Percentiles rank a stretch among this genome's conserved stretches.
These are phyloP conservation scores for Bujurquina vittata DNA, from an alignment of 2,113 vertebrate genomes.

Conservation along the genomic window DNA sequence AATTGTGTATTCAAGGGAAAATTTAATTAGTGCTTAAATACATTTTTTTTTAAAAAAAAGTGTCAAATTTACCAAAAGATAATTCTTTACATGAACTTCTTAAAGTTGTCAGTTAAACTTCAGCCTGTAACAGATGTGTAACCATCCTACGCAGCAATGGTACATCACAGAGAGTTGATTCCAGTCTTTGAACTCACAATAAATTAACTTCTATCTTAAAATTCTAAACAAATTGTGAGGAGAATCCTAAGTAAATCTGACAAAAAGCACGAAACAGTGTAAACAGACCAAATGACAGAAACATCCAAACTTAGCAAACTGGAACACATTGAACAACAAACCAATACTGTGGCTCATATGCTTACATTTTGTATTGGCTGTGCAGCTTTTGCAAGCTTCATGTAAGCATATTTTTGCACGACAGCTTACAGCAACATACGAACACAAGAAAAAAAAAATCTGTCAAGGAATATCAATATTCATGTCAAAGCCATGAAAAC, in stretches of 20 bases:
- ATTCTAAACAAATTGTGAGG: constrained; percentile 3
- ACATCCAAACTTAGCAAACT: constrained; percentile 33
- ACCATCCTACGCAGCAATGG: neutral
- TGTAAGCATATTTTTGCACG: constrained; percentile 8
- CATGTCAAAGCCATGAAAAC: constrained; percentile 52
- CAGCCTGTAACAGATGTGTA: constrained; percentile 15
- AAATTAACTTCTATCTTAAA: constrained; percentile 10
- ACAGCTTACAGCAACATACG: constrained; percentile 26
- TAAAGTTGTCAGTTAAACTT: neutral
- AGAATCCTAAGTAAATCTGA: neutral
- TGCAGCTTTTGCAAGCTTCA: constrained; percentile 10
- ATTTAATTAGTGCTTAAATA: neutral
- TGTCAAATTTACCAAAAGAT: neutral
- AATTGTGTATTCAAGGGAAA: neutral
- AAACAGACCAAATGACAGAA: constrained; percentile 54
- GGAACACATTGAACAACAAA: constrained; percentile 26
- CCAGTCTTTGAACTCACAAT: constrained; percentile 34
- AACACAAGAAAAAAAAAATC: constrained; percentile 14
- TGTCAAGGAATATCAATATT: constrained; percentile 47
- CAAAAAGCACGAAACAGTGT: constrained; percentile 28
- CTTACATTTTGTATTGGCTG: constrained; percentile 15
- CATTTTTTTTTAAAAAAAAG: too few relatives aligned
- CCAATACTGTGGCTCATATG: constrained; percentile 19
- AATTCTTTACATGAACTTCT: neutral
- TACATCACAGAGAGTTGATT: neutral